phyloP scores from a whole-genome alignment of 2,113 vertebrate genomes.

The Mirza zaza region DNA sequence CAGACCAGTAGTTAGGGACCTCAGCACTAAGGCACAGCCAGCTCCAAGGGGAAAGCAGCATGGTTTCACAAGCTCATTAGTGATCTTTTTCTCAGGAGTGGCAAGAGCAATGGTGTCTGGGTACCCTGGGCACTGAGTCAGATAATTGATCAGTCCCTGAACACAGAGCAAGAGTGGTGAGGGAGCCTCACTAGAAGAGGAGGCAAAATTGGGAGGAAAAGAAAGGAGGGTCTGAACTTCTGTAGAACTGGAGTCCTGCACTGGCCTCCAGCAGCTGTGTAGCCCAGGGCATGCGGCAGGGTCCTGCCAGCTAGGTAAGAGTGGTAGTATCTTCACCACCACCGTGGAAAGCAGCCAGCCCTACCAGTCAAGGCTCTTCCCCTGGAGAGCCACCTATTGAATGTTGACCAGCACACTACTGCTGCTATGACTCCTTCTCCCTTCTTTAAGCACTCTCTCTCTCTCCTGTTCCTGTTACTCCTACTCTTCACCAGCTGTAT shows the following conservation, averaged over 20 bases:
- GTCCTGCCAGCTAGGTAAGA: background rate
- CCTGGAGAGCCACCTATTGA: background rate
- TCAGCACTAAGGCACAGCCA: background rate
- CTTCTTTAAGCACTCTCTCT: background rate
- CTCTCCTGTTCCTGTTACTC: background rate
- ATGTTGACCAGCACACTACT: background rate
- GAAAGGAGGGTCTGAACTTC: background rate
- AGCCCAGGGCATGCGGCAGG: background rate
- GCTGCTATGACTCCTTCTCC: background rate
- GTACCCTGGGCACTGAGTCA: background rate
- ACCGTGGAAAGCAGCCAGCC: background rate
- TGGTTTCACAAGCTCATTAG: background rate
- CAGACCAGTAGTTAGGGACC: too few relatives aligned
- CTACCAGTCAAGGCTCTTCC: background rate
- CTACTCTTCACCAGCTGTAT: background rate
- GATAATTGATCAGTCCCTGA: background rate
- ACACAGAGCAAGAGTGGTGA: background rate
- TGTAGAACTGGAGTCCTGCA: background rate
- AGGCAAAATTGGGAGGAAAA: background rate
- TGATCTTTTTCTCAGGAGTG: background rate
- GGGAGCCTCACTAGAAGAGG: background rate
- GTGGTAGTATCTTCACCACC: too few relatives aligned
- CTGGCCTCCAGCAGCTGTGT: background rate
- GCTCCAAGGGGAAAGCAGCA: background rate
- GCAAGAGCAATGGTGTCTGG: background rate